Evolutionary conservation across 2,113 vertebrate species (phyloP), one percentile per base, ranked within the genome.

Genomic region (Ondatra zibethicus): DNA sequence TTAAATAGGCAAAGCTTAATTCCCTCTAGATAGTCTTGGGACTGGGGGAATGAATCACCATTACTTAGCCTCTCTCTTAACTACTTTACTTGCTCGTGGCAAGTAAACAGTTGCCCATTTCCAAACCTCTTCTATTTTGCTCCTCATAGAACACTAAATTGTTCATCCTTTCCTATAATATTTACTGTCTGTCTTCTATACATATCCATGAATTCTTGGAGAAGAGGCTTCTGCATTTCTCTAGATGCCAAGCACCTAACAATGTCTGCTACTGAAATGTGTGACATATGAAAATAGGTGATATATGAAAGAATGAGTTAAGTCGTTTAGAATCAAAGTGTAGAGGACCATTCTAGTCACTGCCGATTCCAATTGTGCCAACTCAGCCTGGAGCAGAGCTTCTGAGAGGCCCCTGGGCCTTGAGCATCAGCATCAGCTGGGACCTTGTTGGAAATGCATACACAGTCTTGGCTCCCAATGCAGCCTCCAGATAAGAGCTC

Each of bases 51-150:
- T 75, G 63, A 84, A 89, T 96, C 75, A 73, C 65, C 36, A 52
- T 61, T 87, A 81, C 88, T 88, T 93, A 89, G 68, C 72, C 47
- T 68, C 19, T 96, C 65, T 91, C 61, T 47, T 70, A 91, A 88
- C 66, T 88, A 70, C 58, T 88, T 96, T 66, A 45, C 17, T 82
- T 96, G 23, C 76, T n/a, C 27, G n/a, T 17, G 12, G 31, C 58
- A 92, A 95, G 14, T 61, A 91, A 63, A 92, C 39, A 5, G 5
- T 50, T 47, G 25, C 21, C 47, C 86, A 84, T 75, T 95, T 66
- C 86, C 75, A 93, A 96, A 52, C 58, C 33, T 72, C 61, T 88
- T n/a, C 63, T 88, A 31, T 55, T 55, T 73, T 89, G 50, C 58
- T 72, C 65, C 78, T 55, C 84, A 23, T 36, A 75, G 85, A 31